These are phyloP conservation scores for Rotaria macrura DNA, from an alignment of 2,888 invertebrate genomes.

Conservation along the genomic window DNA sequence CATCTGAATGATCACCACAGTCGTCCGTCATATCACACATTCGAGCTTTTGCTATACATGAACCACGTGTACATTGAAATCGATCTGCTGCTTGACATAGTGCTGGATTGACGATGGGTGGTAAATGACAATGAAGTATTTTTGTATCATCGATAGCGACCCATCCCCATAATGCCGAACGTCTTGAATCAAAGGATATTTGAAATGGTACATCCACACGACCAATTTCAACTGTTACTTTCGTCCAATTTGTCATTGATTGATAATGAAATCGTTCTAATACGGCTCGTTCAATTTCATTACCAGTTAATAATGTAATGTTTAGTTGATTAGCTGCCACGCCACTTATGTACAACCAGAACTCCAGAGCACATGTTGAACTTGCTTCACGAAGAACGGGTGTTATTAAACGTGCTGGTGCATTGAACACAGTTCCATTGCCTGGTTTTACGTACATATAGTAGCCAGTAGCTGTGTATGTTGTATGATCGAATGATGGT, in stretches of 20 bases:
- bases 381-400: conserved; percentile 4
- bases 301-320: neutral
- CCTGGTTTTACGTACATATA: neutral
- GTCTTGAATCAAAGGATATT: conserved; percentile 26
- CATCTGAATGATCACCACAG: conserved; percentile 34
- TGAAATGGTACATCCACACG: conserved; percentile 22
- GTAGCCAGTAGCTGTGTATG: neutral
- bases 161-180: conserved; percentile 5
- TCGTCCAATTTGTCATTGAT: conserved; percentile 19
- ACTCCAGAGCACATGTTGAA: neutral
- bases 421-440: neutral
- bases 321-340: neutral
- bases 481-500: neutral
- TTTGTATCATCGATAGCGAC: conserved; percentile 43
- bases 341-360: neutral
- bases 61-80: conserved; percentile 40
- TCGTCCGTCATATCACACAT: conserved; percentile 33
- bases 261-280: neutral
- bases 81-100: conserved; percentile 29
- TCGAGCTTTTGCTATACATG: conserved; percentile 38
- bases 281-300: conserved; percentile 7
- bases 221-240: conserved; percentile 16
- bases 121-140: conserved; percentile 35
- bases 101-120: conserved; percentile 9
- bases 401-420: conserved; percentile 17